Conservation (phyloP, 1,140 invertebrate species). For the Telenomus remus region DNA sequence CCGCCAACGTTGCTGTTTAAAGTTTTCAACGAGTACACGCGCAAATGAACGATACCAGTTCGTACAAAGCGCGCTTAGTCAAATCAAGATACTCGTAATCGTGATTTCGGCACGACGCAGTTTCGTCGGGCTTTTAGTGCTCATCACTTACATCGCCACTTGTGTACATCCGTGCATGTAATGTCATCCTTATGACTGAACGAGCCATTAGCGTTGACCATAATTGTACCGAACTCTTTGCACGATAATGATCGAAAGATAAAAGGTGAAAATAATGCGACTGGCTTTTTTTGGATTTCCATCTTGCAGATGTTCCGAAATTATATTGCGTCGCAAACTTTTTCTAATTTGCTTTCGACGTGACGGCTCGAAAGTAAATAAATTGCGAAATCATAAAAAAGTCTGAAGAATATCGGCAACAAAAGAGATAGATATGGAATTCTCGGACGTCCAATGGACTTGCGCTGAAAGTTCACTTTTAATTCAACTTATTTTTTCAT, state of each 20-base stretch:
- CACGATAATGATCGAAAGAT: constrained; percentile 39
- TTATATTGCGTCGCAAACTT: no score
- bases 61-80: constrained; percentile 20
- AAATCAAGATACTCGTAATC: constrained; percentile 46
- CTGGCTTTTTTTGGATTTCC: constrained; percentile 40
- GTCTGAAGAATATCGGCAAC: no score
- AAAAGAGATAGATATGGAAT: no score
- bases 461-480: no score
- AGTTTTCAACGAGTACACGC: constrained; percentile 33
- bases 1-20: constrained; percentile 24
- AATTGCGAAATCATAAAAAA: no score
- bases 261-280: constrained; percentile 34
- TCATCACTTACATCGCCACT: constrained; percentile 21
- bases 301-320: no score
- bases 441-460: no score
- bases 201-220: constrained; percentile 20
- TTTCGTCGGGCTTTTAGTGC: constrained; percentile 29
- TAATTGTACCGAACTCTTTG: background rate
- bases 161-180: constrained; percentile 13
- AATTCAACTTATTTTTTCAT: background rate
- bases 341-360: no score
- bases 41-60: constrained; percentile 34
- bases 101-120: constrained; percentile 17
- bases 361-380: no score
- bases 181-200: constrained; percentile 35